A percentile compares a stretch with the other conserved stretches of the same genome.
Conservation (phyloP, 2,888 invertebrate genomes). For the Cataglyphis livida region DNA sequence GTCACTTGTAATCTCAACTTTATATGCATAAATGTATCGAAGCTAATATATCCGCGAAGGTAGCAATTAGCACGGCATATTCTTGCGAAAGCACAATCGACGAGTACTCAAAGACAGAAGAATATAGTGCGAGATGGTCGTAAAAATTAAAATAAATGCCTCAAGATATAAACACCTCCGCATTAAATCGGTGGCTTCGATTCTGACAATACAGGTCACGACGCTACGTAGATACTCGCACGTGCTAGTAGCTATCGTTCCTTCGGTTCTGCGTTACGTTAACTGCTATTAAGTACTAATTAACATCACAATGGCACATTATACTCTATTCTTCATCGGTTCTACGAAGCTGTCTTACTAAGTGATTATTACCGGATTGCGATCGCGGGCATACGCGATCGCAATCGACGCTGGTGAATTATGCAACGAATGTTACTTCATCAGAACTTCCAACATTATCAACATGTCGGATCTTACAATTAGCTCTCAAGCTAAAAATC, state of each 20-base stretch:
- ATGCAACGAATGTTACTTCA: slow-evolving; percentile 41
- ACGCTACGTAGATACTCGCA: slow-evolving; percentile 57
- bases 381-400: slow-evolving; percentile 1
- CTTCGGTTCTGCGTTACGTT: slow-evolving; percentile 58
- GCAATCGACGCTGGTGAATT: slow-evolving; percentile 28
- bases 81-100: slow-evolving; percentile 58
- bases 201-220: slow-evolving; percentile 58
- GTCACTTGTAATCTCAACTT: slow-evolving; percentile 9
- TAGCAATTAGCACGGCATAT: slow-evolving; percentile 62
- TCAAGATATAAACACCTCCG: slow-evolving; percentile 58
- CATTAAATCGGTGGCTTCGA: slow-evolving; percentile 62
- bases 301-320: slow-evolving; percentile 66
- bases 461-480: neutral
- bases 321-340: slow-evolving; percentile 50
- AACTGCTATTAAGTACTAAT: slow-evolving; percentile 58
- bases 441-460: slow-evolving; percentile 12
- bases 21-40: slow-evolving; percentile 47
- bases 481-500: neutral
- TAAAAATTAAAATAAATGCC: slow-evolving; percentile 15
- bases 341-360: slow-evolving; percentile 30
- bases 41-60: slow-evolving; percentile 32
- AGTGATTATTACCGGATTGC: slow-evolving; percentile 24
- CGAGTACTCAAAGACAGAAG: slow-evolving; percentile 1
- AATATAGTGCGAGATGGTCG: neutral
- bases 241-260: slow-evolving; percentile 53